Conservation (phyloP, 2,113 vertebrate genomes). For the Cichladusa arquata region DNA sequence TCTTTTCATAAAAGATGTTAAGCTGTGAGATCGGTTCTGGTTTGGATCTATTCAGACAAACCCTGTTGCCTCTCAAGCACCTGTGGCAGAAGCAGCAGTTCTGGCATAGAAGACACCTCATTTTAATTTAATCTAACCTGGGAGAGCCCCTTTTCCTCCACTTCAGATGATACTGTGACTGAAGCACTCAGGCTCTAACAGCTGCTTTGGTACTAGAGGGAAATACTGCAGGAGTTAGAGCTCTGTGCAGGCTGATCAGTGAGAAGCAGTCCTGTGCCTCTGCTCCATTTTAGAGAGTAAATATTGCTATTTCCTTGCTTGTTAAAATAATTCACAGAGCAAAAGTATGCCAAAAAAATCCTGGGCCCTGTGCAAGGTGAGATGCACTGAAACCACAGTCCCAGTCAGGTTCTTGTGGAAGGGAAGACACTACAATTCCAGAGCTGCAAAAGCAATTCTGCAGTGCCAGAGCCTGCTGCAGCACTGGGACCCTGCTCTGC, state of each 20-base stretch:
- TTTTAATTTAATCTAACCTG: background rate
- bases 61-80: background rate
- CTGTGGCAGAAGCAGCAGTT: background rate
- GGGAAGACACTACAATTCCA: background rate
- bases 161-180: background rate
- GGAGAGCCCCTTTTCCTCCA: background rate
- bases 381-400: background rate
- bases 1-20: background rate
- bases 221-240: background rate
- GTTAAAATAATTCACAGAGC: background rate
- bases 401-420: background rate
- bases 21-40: background rate
- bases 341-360: background rate
- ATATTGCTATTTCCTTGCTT: background rate
- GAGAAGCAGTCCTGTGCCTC: background rate
- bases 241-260: background rate
- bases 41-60: background rate
- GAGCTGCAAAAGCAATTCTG: background rate
- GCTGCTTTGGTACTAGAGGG: background rate
- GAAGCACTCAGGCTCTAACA: background rate
- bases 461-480: background rate
- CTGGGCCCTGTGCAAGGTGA: background rate
- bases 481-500: background rate
- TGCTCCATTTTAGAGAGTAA: background rate
- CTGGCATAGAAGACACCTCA: background rate